Base-by-base conservation (phyloP, 2,113 vertebrate genomes). In the Zosterops borbonicus region DNA sequence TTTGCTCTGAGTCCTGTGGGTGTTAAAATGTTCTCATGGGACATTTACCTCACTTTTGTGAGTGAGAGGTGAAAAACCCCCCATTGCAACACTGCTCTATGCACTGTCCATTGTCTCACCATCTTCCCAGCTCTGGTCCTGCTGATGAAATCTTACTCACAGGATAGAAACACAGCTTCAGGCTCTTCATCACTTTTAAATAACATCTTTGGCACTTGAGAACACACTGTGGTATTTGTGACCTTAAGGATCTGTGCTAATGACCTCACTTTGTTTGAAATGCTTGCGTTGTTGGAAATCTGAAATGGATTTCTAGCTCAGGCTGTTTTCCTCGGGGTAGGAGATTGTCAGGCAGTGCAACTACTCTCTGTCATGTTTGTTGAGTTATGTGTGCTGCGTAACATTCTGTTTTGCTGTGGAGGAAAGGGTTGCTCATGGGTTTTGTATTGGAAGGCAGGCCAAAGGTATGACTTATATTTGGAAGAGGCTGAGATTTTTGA, bases 401-500 rank as follows among this genome's bases (percentile, higher is more conserved):
- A 56, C 19, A 4, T 27, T 70, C 55, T 94, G 52, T 33, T 91
- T 41, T 52, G 75, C 83, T 44, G 28, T 35, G 41, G 62, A 76
- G 44, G 22, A 67, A 71, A 60, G 58, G 41, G 25, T 64, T 83
- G 71, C 42, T 86, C 19, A 5, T 90, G 75, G 2, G 50, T 65
- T 92, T 94, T 80, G 76, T 83, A 23, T 80, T 64, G 71, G 84
- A 76, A 95, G 90, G 60, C 82, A 92, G 83, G 88, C 92, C 88
- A 96, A 13, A 85, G 83, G 75, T 80, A 85, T 94, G 88, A 89
- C 79, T 95, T 87, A 8, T 6, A 35, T 90, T 88, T 94, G 95
- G 94, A 96, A 95, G 86, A 90, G 85, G 41, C 85, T 71, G 82
- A 79, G 71, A 16, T 85, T 79, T 90, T 71, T 83, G 92, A 88